Base-by-base conservation (phyloP, 2,797 vertebrate species). In the Cichlasoma orientale region DNA sequence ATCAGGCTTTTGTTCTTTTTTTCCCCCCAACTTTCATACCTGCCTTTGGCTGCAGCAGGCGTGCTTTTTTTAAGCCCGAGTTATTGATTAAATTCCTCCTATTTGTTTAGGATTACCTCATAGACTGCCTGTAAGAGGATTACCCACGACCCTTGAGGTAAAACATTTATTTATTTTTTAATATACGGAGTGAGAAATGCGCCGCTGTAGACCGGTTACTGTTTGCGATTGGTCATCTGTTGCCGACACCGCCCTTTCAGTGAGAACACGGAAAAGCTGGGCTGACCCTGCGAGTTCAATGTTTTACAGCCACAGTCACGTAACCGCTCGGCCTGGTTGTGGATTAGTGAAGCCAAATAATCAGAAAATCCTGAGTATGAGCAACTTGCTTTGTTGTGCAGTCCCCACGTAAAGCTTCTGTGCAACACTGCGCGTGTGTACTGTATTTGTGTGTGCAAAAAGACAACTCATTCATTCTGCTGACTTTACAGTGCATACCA, bases 401-500 rank as follows among this genome's bases (percentile, higher is more conserved):
- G 44, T 68, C 10, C 18, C 11, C 25, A 9, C 19, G 25, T 29
- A 50, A 50, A 50, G 25, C 0, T 68, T 68, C 18, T 27, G 33
- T 44, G 38, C 23, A 25, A 3, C 61, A 47, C 38, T 47, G 25
- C 6, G 7, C 4, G 38, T 1, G 59, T 38, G 36, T 44, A 4
- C 16, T 25, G 59, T 36, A 33, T 33, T 10, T 36, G 33, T 9
- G 33, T 41, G 38, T 13, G 5, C 16, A 47, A 47, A 66, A 66
- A 69, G 7, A 41, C 2, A 57, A 75, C 36, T 79, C 27, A 78
- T 7, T 85, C 29, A 82, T 33, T 47, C 31, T 56, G 12, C 4
- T 36, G 19, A 33, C 25, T 3, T 72, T 16, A 59, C 25, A 47
- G 1, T 55, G 13, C 33, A 23, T 27, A 63, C 56, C 74, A 53